Conservation (phyloP, 1,140 invertebrate species). For the Oedothorax gibbosus region DNA sequence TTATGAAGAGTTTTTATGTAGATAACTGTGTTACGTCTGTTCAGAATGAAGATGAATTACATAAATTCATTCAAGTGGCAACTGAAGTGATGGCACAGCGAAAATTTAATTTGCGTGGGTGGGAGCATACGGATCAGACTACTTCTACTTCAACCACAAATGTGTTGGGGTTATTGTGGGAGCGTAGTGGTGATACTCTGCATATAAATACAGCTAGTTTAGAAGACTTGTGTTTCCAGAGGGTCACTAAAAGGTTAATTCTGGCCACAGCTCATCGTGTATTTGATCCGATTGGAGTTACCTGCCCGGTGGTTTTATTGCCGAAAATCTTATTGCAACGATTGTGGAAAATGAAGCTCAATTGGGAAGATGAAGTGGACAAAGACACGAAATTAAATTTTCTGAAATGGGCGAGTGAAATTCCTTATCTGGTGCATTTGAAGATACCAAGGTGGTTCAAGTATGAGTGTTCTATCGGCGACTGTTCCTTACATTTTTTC, state of each 20-base stretch:
- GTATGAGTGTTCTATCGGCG: background rate
- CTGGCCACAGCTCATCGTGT: background rate
- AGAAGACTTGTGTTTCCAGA: background rate
- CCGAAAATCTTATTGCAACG: slow-evolving; percentile 15
- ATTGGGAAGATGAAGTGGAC: slow-evolving; percentile 13
- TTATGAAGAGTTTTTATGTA: background rate
- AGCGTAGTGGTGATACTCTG: background rate
- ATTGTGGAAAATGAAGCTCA: background rate
- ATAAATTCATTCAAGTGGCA: background rate
- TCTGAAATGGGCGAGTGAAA: slow-evolving; percentile 12
- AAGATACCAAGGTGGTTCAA: slow-evolving; percentile 5
- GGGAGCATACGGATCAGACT: slow-evolving; percentile 8
- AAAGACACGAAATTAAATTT: background rate
- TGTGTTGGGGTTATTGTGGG: background rate
- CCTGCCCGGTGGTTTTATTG: slow-evolving; percentile 11
- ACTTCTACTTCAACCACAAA: background rate
- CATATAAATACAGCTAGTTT: too few species aligned
- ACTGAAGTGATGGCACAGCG: background rate
- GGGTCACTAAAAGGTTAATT: slow-evolving; percentile 8
- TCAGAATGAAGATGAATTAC: background rate
- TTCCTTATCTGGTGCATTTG: slow-evolving; percentile 17
- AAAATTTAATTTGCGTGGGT: slow-evolving; percentile 12
- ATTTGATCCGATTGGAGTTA: slow-evolving; percentile 58
- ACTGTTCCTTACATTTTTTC: slow-evolving; percentile 23
- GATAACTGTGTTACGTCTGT: background rate